Conservation (phyloP, 1,140 invertebrate species). For the Cydia pomonella region DNA sequence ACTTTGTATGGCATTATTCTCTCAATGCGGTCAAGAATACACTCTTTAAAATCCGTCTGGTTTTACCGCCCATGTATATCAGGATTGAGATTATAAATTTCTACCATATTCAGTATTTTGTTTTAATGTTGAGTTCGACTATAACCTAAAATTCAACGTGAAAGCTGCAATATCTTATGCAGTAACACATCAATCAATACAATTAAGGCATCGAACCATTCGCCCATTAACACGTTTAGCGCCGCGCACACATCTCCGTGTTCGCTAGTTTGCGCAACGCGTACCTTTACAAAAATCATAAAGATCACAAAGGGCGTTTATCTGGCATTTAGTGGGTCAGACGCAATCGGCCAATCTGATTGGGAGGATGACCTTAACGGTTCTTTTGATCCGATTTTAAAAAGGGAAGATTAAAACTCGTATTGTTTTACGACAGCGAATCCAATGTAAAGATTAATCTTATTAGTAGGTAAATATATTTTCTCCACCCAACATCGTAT, state of each 20-base stretch:
- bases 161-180: constrained; percentile 35
- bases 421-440: not conserved
- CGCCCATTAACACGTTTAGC: constrained; percentile 60
- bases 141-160: not conserved
- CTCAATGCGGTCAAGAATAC: too few species aligned
- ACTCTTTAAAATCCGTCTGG: too few species aligned
- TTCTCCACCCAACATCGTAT: too few species aligned
- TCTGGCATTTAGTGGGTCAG: constrained; percentile 33
- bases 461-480: too few species aligned
- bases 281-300: constrained; percentile 51
- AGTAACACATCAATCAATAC: constrained; percentile 57
- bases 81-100: too few species aligned
- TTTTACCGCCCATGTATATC: too few species aligned
- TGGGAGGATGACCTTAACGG: not conserved
- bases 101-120: too few species aligned
- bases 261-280: constrained; percentile 49
- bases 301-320: constrained; percentile 53
- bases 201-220: constrained; percentile 58
- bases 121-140: not conserved
- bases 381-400: not conserved
- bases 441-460: too few species aligned
- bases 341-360: not conserved
- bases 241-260: constrained; percentile 49
- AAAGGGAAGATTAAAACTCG: not conserved
- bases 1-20: too few species aligned